Evolutionary conservation across 2,797 vertebrate species (phyloP).

Genomic region (Orientallactaga sibirica): DNA sequence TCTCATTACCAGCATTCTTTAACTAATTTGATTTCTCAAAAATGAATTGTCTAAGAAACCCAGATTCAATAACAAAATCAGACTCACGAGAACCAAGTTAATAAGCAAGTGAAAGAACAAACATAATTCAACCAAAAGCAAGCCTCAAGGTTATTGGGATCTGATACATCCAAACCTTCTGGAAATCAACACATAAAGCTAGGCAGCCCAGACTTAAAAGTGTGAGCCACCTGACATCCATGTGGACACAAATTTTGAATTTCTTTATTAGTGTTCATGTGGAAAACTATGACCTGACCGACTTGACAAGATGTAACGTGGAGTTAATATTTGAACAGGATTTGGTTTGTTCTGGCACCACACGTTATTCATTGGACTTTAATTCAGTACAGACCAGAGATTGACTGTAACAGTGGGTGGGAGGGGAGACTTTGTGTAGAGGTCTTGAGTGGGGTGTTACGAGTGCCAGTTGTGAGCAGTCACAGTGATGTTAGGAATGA

Average conservation of each 20-base stretch:
- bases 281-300: neutral
- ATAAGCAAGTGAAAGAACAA: constrained; percentile 12
- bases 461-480: neutral
- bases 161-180: neutral
- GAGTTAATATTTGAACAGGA: neutral
- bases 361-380: neutral
- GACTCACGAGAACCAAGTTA: constrained; percentile 16
- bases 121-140: neutral
- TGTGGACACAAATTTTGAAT: neutral
- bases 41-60: constrained; percentile 43
- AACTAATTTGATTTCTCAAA: constrained; percentile 37
- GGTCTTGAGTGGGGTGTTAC: neutral
- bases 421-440: neutral
- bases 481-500: neutral
- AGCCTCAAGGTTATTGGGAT: neutral
- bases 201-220: neutral
- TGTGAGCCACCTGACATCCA: neutral
- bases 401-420: neutral
- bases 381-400: neutral
- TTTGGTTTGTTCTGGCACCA: neutral
- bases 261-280: neutral
- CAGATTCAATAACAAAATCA: neutral
- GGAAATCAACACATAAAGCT: neutral
- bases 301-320: constrained; percentile 2
- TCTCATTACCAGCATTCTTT: neutral